Conservation (phyloP, 2,113 vertebrate species). For the Chamaetylas fuelleborni region DNA sequence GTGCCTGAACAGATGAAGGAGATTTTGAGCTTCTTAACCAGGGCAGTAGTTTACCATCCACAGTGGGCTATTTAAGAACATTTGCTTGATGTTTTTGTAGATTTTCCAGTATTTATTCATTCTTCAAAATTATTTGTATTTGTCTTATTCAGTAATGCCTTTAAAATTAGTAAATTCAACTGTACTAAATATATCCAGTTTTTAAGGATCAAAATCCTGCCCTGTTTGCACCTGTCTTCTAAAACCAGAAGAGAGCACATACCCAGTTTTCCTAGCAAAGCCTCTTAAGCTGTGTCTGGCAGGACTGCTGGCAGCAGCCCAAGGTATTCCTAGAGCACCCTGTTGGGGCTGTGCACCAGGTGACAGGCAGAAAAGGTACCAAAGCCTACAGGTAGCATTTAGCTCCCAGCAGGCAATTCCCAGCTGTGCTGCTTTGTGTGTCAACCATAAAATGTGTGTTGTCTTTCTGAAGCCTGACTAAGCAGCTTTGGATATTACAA, state of each 20-base stretch:
- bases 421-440: not conserved
- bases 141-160: not conserved
- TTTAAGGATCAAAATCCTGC: not conserved
- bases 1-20: not conserved
- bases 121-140: not conserved
- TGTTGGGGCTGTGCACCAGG: not conserved
- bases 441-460: slow-evolving; percentile 26
- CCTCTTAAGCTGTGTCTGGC: not conserved
- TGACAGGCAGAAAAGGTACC: not conserved
- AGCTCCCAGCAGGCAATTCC: slow-evolving; percentile 14
- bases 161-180: not conserved
- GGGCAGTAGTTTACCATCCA: not conserved
- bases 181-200: not conserved
- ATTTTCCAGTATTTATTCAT: not conserved
- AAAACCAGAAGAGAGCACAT: not conserved
- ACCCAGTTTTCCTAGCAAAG: not conserved
- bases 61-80: not conserved
- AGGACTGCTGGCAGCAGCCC: not conserved
- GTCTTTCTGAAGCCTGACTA: slow-evolving; percentile 52
- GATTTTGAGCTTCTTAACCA: not conserved
- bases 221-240: not conserved
- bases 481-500: slow-evolving; percentile 59
- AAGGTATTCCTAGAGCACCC: not conserved
- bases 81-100: not conserved
- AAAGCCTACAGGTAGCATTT: slow-evolving; percentile 8